These are phyloP conservation scores for Bombyx mandarina DNA, from an alignment of 1,140 invertebrate genomes.

Conservation along the genomic window DNA sequence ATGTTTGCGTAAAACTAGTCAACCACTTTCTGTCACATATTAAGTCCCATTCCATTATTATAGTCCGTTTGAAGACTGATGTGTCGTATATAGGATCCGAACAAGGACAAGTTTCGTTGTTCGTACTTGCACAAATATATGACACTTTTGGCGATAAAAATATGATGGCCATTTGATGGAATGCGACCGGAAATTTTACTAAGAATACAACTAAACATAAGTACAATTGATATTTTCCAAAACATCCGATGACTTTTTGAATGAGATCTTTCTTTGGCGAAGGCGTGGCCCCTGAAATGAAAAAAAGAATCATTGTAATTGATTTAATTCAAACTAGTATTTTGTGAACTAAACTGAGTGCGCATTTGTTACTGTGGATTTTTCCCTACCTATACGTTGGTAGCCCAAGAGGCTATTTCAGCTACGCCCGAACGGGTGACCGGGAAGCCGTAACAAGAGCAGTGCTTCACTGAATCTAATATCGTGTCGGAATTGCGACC, in stretches of 20 bases:
- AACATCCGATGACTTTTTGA: conserved; percentile 74
- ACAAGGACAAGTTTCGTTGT: conserved; percentile 67
- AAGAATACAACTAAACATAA: conserved; percentile 76
- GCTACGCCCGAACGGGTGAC: too few species aligned
- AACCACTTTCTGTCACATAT: conserved; percentile 77
- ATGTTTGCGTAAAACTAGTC: conserved; percentile 77
- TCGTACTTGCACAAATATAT: conserved; percentile 52
- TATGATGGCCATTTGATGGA: conserved; percentile 78
- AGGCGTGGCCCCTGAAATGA: conserved; percentile 22
- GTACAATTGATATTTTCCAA: conserved; percentile 79
- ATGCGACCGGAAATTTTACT: conserved; percentile 79
- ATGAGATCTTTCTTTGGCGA: conserved; percentile 46
- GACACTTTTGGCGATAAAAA: conserved; percentile 74
- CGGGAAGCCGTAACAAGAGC: too few species aligned
- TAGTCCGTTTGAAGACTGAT: conserved; percentile 77
- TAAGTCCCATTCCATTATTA: conserved; percentile 81
- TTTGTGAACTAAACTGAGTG: too few species aligned
- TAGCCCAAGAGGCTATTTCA: too few species aligned
- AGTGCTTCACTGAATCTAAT: too few species aligned
- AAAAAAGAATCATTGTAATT: conserved; percentile 1
- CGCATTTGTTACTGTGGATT: too few species aligned
- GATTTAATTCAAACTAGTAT: too few species aligned
- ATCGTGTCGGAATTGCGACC: too few species aligned
- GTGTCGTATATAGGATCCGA: conserved; percentile 73
- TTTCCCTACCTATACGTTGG: too few species aligned